Conservation (phyloP, 2,888 invertebrate species). For the Ichneumoninae sp. region DNA sequence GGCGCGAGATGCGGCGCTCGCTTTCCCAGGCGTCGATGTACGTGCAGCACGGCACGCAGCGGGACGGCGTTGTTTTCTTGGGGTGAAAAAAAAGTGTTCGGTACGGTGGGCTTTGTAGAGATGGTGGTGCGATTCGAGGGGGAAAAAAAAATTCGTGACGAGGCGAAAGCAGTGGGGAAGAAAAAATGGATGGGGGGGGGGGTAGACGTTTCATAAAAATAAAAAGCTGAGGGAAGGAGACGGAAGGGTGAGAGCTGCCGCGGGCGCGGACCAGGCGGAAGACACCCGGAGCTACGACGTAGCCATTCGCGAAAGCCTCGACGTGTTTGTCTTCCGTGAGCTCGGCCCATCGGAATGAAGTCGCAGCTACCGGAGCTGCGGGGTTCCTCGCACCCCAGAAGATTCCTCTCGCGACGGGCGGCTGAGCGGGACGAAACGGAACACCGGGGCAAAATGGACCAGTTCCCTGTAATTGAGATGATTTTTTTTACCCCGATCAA, state of each 20-base stretch:
- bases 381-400: constrained; percentile 2
- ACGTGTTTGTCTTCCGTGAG: constrained; percentile 74
- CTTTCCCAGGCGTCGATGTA: background rate
- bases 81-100: background rate
- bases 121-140: constrained; percentile 11
- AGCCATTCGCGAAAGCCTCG: constrained; percentile 75
- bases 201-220: constrained; percentile 12
- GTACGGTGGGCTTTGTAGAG: background rate
- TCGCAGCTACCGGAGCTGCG: constrained; percentile 32
- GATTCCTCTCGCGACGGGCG: background rate
- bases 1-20: background rate
- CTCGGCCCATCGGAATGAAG: constrained; percentile 51
- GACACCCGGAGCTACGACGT: constrained; percentile 66
- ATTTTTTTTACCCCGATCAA: background rate
- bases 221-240: constrained; percentile 6
- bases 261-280: constrained; percentile 33
- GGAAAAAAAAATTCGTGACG: constrained; percentile 26
- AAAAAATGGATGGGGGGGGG: constrained; percentile 3
- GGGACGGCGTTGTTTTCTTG: constrained; percentile 15
- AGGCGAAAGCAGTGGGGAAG: constrained; percentile 29
- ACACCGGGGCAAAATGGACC: background rate
- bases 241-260: constrained; percentile 20
- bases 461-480: background rate
- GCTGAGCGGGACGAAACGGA: background rate
- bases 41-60: background rate